Percentiles rank a stretch among this genome's conserved stretches.
Conservation (phyloP, 2,113 vertebrate species). For the Rhinolophus ferrumequinum region DNA sequence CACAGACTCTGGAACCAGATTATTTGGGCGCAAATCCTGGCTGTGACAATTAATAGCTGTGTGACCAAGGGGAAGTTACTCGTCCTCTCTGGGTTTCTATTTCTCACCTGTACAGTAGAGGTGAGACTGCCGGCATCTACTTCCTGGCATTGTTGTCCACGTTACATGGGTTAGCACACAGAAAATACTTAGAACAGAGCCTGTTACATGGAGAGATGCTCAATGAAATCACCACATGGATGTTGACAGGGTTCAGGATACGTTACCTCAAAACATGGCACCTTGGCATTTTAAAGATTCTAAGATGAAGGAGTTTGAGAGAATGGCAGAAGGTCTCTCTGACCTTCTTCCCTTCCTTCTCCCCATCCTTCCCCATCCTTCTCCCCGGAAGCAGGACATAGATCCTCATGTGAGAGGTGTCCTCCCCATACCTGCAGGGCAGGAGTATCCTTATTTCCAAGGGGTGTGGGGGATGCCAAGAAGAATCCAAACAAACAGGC, state of each 20-base stretch:
- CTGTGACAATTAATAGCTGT: neutral
- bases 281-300: neutral
- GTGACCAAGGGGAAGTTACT: neutral
- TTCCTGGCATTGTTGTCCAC: neutral
- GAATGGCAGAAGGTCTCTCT: neutral
- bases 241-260: neutral
- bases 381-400: neutral
- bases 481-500: neutral
- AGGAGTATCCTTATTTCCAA: neutral
- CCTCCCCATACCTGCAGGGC: neutral
- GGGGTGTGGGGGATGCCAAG: neutral
- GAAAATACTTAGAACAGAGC: neutral
- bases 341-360: neutral
- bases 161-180: neutral
- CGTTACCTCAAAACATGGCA: neutral
- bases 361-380: no score
- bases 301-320: neutral
- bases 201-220: neutral
- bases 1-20: neutral
- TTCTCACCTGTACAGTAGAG: neutral
- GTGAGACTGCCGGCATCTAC: neutral
- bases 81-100: neutral
- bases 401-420: neutral
- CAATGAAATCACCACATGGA: neutral
- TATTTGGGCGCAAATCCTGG: neutral